Evolutionary conservation across 1,140 invertebrate species (phyloP).

Genomic region (Eubasilissa regina): DNA sequence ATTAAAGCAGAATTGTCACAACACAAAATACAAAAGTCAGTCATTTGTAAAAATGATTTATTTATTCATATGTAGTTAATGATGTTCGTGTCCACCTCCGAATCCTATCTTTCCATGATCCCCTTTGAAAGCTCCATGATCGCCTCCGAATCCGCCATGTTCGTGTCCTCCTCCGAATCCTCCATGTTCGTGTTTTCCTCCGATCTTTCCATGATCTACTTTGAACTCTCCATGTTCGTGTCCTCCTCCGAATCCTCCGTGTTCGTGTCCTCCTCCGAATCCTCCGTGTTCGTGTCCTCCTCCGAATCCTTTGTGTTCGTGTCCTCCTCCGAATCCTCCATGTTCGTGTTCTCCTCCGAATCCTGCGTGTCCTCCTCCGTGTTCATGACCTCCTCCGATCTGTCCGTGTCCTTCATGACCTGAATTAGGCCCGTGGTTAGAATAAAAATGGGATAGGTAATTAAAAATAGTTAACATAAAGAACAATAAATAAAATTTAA

Average conservation of each 20-base stretch:
- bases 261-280: background rate
- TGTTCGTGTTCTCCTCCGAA: background rate
- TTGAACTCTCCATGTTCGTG: background rate
- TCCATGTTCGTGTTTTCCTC: background rate
- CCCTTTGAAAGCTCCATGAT: background rate
- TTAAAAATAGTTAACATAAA: too few relatives aligned
- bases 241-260: background rate
- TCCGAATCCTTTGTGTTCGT: background rate
- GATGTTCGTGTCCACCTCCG: background rate
- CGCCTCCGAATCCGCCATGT: background rate
- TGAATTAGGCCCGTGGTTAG: background rate
- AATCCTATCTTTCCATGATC: background rate
- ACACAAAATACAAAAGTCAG: too few relatives aligned
- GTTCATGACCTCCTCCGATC: background rate
- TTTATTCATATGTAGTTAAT: too few relatives aligned
- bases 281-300: background rate
- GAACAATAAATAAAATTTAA: too few relatives aligned
- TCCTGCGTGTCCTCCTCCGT: background rate
- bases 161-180: background rate
- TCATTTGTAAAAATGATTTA: too few relatives aligned
- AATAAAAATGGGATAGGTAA: too few relatives aligned
- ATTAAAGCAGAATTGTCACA: too few relatives aligned
- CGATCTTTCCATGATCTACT: too few relatives aligned
- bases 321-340: background rate
- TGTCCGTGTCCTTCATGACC: slow-evolving; percentile 2